Percentiles rank a stretch among this genome's conserved stretches.
phyloP scores from a whole-genome alignment of 2,113 vertebrate species.

The Dissostichus mawsoni region DNA sequence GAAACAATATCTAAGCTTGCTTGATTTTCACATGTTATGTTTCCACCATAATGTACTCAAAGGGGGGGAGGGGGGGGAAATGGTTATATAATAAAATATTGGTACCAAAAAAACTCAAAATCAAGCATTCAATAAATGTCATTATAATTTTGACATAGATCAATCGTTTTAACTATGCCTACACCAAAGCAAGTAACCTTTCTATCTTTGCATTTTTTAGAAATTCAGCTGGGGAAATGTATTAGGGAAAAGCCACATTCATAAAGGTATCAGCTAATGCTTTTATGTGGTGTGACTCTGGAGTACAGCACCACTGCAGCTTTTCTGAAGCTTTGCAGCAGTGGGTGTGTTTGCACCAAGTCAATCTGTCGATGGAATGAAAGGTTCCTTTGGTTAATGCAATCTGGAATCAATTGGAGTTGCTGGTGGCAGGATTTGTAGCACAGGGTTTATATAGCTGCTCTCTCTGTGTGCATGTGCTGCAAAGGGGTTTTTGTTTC shows the following conservation, averaged over 20 bases:
- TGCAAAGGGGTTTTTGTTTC: slow-evolving; percentile 38
- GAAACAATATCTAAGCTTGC: too few relatives aligned
- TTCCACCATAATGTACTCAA: too few relatives aligned
- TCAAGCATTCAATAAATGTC: too few relatives aligned
- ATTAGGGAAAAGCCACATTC: neutral
- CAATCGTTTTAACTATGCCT: too few relatives aligned
- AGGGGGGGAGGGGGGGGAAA: too few relatives aligned
- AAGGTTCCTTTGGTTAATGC: slow-evolving; percentile 48
- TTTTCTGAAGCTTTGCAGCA: slow-evolving; percentile 39
- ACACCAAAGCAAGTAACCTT: neutral
- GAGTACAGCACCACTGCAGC: slow-evolving; percentile 29
- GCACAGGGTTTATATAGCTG: slow-evolving; percentile 47
- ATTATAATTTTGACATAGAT: too few relatives aligned
- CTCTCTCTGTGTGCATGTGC: slow-evolving; percentile 21
- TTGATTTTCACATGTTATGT: too few relatives aligned
- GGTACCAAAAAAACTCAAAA: too few relatives aligned
- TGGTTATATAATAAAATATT: too few relatives aligned
- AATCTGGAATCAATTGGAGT: slow-evolving; percentile 50
- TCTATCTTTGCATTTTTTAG: neutral
- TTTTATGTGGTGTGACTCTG: slow-evolving; percentile 17
- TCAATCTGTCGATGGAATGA: slow-evolving; percentile 49
- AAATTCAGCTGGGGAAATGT: neutral
- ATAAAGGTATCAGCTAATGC: neutral
- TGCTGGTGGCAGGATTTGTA: slow-evolving; percentile 47
- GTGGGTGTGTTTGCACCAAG: neutral